Conservation (phyloP, 2,113 vertebrate genomes). For the Sakesphorus luctuosus region DNA sequence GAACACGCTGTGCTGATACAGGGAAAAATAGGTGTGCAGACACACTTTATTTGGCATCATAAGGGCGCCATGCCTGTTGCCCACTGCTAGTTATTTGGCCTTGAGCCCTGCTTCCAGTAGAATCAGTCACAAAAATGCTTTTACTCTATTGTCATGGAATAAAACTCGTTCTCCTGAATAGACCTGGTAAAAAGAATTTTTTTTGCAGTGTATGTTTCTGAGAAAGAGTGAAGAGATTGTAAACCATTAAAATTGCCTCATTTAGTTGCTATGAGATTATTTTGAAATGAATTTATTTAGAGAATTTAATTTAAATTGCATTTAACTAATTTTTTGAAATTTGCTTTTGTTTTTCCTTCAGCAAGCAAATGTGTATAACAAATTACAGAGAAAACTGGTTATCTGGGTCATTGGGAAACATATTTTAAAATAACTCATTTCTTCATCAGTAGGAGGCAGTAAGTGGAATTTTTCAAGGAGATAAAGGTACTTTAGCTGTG, state of each 20-base stretch:
- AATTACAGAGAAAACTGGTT: constrained; percentile 14
- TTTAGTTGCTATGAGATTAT: neutral
- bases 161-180: neutral
- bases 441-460: constrained; percentile 25
- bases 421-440: constrained; percentile 8
- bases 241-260: neutral
- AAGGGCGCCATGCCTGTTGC: neutral
- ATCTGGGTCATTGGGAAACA: constrained; percentile 44
- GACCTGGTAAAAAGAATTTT: neutral
- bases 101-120: neutral
- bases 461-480: constrained; percentile 60
- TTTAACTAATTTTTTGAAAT: neutral
- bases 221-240: neutral
- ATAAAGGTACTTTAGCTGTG: constrained; percentile 52
- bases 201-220: neutral
- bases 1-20: neutral
- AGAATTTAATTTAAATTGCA: neutral
- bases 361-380: neutral
- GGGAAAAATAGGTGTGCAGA: neutral
- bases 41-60: neutral
- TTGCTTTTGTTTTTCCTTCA: neutral
- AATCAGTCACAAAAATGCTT: neutral
- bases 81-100: neutral
- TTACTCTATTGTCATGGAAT: neutral
- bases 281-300: neutral